Evolutionary conservation across 2,113 vertebrate species (phyloP).

Genomic region (Taxidea taxus): DNA sequence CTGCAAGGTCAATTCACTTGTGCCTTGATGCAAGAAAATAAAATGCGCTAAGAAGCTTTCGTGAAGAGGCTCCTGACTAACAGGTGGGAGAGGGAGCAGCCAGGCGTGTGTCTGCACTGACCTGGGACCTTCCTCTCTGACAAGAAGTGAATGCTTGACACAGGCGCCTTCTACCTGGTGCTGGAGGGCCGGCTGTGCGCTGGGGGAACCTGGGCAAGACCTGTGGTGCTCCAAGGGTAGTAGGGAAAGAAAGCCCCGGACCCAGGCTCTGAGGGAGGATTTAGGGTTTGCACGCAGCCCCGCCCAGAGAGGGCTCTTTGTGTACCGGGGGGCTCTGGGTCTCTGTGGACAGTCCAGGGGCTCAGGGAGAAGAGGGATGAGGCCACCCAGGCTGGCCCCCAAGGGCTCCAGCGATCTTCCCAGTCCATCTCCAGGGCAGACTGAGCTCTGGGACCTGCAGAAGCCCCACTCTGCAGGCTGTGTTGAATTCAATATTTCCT

Average conservation of each 20-base stretch:
- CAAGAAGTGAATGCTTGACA: background rate
- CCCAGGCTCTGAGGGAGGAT: background rate
- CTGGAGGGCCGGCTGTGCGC: background rate
- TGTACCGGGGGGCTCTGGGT: background rate
- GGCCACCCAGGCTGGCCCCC: fast-evolving
- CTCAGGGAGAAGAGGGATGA: background rate
- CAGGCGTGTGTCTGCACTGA: background rate
- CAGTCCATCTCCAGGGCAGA: background rate
- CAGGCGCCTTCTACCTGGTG: background rate
- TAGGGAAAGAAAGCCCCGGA: background rate
- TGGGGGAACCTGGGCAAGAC: background rate
- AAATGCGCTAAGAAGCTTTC: slow-evolving; percentile 23
- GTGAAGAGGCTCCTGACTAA: slow-evolving; percentile 18
- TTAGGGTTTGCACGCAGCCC: background rate
- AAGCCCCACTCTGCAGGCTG: background rate
- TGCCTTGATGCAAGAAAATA: slow-evolving; percentile 21
- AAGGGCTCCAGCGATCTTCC: background rate
- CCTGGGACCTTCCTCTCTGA: background rate
- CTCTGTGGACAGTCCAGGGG: background rate
- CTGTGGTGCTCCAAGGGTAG: background rate
- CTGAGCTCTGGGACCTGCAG: background rate
- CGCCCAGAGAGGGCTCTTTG: background rate
- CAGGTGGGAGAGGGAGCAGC: background rate
- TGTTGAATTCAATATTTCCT: background rate
- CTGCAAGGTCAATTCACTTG: background rate